Evolutionary conservation across 2,797 vertebrate species (phyloP).

Genomic region (Xenopus petersii): DNA sequence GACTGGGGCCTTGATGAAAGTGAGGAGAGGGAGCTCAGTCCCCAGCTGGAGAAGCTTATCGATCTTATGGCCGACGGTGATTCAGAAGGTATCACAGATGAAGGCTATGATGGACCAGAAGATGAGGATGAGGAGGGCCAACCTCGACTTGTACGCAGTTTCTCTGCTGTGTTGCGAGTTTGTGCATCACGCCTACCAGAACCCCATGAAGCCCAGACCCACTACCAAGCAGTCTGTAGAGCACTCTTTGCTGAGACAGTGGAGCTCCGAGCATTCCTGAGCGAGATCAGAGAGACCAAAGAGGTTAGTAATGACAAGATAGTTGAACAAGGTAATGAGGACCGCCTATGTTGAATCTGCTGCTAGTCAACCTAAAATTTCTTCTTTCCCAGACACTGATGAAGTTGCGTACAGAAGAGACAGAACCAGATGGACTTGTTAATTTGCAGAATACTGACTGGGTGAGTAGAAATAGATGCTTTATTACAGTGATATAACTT

Average conservation of each 20-base stretch:
- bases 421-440: constrained; percentile 64
- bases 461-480: constrained; percentile 61
- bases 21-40: constrained; percentile 89
- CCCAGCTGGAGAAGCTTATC: constrained; percentile 86
- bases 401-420: constrained; percentile 78
- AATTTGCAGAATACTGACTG: constrained; percentile 85
- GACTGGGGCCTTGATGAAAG: constrained; percentile 94
- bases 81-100: constrained; percentile 66
- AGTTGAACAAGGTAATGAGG: not conserved
- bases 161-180: constrained; percentile 78
- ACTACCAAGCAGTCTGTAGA: constrained; percentile 92
- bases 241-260: constrained; percentile 88
- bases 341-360: not conserved
- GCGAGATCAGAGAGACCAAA: constrained; percentile 85
- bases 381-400: constrained; percentile 76
- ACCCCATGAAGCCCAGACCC: constrained; percentile 70
- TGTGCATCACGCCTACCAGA: constrained; percentile 79
- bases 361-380: not conserved
- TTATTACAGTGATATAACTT: too few relatives aligned
- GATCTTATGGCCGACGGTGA: constrained; percentile 84
- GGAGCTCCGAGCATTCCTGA: constrained; percentile 90
- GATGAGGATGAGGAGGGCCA: constrained; percentile 63
- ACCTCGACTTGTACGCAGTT: constrained; percentile 68
- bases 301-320: constrained; percentile 66
- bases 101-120: constrained; percentile 86